Evolutionary conservation across 2,113 vertebrate genomes (phyloP).

Genomic region (Arenaria interpres): DNA sequence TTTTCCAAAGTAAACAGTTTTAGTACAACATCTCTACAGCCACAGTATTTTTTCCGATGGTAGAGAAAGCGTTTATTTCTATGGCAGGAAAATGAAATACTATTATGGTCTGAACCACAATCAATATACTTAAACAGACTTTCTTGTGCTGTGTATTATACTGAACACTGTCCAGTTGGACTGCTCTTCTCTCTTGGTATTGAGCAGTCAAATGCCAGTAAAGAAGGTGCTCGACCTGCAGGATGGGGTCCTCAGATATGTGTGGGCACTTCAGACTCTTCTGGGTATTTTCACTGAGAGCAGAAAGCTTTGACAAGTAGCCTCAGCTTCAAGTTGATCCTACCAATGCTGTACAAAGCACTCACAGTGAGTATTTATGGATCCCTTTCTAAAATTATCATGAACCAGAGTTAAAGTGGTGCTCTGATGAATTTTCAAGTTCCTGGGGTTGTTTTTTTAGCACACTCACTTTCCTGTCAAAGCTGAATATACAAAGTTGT

Average conservation of each 20-base stretch:
- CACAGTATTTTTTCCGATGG: neutral
- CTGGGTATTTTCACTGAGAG: neutral
- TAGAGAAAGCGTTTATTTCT: neutral
- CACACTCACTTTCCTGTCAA: neutral
- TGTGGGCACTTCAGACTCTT: neutral
- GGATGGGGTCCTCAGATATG: neutral
- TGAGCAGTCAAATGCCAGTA: neutral
- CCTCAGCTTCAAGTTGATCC: neutral
- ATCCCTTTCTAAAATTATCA: neutral
- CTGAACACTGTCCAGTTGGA: neutral
- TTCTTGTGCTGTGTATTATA: neutral
- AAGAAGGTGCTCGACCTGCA: rapidly evolving
- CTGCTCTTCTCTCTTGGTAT: neutral
- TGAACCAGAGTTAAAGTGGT: neutral
- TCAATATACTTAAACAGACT: neutral
- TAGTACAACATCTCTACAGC: neutral
- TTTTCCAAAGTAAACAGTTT: neutral
- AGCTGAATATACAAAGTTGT: neutral
- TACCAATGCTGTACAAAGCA: neutral
- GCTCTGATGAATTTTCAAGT: neutral
- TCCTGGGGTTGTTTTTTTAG: slow-evolving; percentile 15
- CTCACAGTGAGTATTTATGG: neutral
- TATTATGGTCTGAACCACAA: neutral
- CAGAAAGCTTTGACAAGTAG: neutral
- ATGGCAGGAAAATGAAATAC: neutral